Evolutionary conservation across 2,888 invertebrate genomes (phyloP).

Genomic region (Harpalus rubripes): DNA sequence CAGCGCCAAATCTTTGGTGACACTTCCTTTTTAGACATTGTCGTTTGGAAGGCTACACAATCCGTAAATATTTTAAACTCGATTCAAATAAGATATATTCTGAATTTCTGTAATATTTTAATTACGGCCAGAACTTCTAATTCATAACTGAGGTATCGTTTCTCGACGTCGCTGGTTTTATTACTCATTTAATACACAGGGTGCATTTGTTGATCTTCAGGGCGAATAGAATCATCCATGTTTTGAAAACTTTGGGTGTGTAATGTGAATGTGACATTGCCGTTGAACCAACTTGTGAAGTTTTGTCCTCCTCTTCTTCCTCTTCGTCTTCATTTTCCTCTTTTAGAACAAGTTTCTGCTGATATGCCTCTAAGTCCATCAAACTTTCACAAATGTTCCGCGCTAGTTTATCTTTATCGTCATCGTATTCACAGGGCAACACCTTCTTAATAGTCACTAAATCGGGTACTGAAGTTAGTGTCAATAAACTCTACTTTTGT

Average conservation of each 20-base stretch:
- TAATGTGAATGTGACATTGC: background rate
- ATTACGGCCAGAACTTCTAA: conserved; percentile 16
- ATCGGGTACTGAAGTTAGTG: conserved; percentile 27
- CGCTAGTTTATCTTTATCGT: background rate
- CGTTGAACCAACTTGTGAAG: background rate
- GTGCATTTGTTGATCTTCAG: conserved; percentile 12
- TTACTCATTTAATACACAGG: conserved; percentile 5
- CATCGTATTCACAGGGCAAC: background rate
- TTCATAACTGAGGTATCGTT: conserved; percentile 12
- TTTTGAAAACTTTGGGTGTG: conserved; percentile 47
- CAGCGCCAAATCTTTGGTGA: conserved; percentile 26
- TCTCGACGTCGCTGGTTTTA: conserved; percentile 11
- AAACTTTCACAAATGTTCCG: conserved; percentile 14
- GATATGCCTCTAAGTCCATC: conserved; percentile 6
- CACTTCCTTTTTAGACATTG: conserved; percentile 58
- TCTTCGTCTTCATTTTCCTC: background rate
- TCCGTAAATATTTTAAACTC: conserved; percentile 7
- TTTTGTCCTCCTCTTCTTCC: background rate
- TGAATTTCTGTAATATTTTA: conserved; percentile 3
- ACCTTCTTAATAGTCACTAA: conserved; percentile 19
- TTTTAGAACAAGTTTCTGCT: background rate
- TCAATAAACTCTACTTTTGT: conserved; percentile 8
- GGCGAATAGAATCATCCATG: conserved; percentile 61
- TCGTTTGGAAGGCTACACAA: conserved; percentile 68
- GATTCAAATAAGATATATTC: conserved; percentile 6